Evolutionary conservation across 2,888 invertebrate genomes (phyloP), one percentile per base, ranked within the genome.

Genomic region (Latrodectus elegans): DNA sequence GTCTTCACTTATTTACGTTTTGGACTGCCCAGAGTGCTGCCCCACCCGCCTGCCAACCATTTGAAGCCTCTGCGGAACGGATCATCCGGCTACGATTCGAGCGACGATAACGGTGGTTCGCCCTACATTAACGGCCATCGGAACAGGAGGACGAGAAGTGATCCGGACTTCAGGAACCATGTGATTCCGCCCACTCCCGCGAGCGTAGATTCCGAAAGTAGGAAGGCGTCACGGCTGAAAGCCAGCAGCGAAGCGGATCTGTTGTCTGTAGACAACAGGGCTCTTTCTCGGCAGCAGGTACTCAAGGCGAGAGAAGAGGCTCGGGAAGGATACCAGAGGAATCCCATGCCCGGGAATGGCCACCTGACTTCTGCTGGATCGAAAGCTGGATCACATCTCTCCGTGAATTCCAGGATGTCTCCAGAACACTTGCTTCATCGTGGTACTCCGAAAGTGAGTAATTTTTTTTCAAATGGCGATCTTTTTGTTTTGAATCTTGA

Each of bases 1-100:
- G 97, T 97, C 94, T 97, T 97, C 92, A 97, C 97, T 38, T 98
- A 98, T 92, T 94, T 98, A 89, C 97, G 97, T 93, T 98, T 97
- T 91, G 98, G 98, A 0, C 93, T 98, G 82, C 98, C 98, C 0
- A 94, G 98, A 80, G 97, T 97, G 3, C 95, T 97, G 91, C 97
- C 97, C 53, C 97, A 83, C 12, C 74, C 78, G 0, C n/a, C 26
- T 14, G 51, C 80, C 4, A 49, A 15, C 9, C 68, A 55, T 38
- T 60, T 22, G 12, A 78, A 82, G 67, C 75, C 74, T 22, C 86
- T 65, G n/a, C 26, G 89, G 11, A 97, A 97, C 91, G 97, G 96
- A 0, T 96, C 96, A n/a, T 97, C 97, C 89, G 97, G 97, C 14
- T 97, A 97, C 92, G 97, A 97, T 91, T 97, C 97, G 91, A 97